Evolutionary conservation across 2,113 vertebrate genomes (phyloP), one percentile per base, ranked within the genome.

Genomic region (Sphaerodactylus townsendi): DNA sequence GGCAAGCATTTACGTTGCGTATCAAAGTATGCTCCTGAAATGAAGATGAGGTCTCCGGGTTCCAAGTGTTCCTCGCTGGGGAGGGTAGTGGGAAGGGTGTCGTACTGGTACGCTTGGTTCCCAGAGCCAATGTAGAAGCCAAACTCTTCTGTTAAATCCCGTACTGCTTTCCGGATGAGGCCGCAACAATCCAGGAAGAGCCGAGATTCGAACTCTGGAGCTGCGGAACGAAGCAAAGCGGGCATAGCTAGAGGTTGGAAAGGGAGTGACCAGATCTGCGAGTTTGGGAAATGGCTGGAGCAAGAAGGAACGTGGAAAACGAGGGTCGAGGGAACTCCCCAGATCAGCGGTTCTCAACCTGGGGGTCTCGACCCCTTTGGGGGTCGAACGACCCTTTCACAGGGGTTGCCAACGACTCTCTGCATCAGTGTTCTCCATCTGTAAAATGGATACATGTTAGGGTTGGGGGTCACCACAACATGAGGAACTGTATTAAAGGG

Each of bases 161-260:
- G 66, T 37, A 86, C 2, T 25, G 69, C 84, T 68, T n/a, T 73
- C 37, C 87, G 77, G 69, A 90, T 71, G 5, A 90, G 15, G 35
- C 87, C 89, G 8, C 87, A 89, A 62, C 87, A 86, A 50, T 90
- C 84, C 68, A 88, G 77, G 50, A 91, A 89, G n/a, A 91, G 78
- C 2, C 62, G 74, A 14, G 84, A 87, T n/a, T 89, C 62, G 4
- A 71, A 77, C 48, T 87, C 82, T 25, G 84, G 53, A 75, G 68
- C 87, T 89, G 77, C 3, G 28, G 65, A 65, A 33, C 1, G 14
- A 78, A 59, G 37, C 14, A 59, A 78, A 59, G 3, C 2, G 8
- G 25, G 19, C 14, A 14, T 21, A 69, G 48, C 7, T 0, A 39
- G 37, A 56, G 50, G 30, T 11, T 37, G 74, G 33, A 37, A 76